Evolutionary conservation across 2,113 vertebrate species (phyloP), one percentile per base, ranked within the genome.

Genomic region (Brienomyrus brachyistius): DNA sequence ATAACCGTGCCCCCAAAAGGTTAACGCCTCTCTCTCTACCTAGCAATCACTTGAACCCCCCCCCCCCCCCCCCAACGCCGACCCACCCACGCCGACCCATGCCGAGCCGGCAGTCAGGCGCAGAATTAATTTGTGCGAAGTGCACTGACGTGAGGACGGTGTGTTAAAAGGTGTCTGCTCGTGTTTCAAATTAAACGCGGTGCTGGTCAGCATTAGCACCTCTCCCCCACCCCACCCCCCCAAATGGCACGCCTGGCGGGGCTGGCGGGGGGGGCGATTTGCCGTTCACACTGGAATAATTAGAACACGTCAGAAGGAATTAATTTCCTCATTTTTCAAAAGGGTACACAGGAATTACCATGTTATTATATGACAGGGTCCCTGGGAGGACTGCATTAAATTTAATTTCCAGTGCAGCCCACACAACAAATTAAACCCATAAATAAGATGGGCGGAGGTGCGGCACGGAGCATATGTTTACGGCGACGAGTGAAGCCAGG

Each of bases 291-390:
- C 98, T 97, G 97, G 98, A 99, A 99, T 99, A 99, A 99, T 99
- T 99, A 99, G 98, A 99, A 99, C 97, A 99, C 98, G 98, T 99
- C 98, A 99, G 97, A 97, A 99, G 98, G 98, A 99, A 99, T 99
- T 99, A 99, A 99, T 99, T 99, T 99, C 97, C 98, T 99, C 98
- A 99, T 99, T 99, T 99, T 99, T 99, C 98, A 99, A 99, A 99
- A 99, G 98, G 98, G 99, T 99, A 99, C 98, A 99, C 98, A 99
- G 98, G 99, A 99, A 99, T 99, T 99, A 99, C 98, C 98, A 99
- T 99, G 98, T 99, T 99, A 99, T 99, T 99, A 99, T 99, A 99
- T 99, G 98, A 99, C 98, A 99, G 98, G 96, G 97, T 98, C 97
- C 98, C 98, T 97, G 95, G 96, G 98, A 99, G 98, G 97, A 98